Evolutionary conservation across 2,113 vertebrate genomes (phyloP), one percentile per base, ranked within the genome.

Genomic region (Labeo catla): DNA sequence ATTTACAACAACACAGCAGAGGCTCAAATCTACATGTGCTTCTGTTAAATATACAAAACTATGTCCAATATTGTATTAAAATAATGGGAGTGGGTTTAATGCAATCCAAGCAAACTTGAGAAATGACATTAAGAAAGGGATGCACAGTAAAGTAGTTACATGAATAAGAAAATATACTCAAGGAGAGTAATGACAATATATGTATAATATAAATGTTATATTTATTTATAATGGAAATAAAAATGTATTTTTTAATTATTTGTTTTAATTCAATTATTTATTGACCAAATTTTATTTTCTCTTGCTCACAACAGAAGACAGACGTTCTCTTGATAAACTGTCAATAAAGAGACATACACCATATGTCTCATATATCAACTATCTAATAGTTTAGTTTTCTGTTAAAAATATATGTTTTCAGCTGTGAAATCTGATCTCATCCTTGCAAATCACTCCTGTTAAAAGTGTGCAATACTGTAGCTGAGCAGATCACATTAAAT

Each of bases 51-150:
- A 88, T 61, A 80, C 87, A 86, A 59, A 81, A 79, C 76, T 81
- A 82, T 73, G 81, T 86, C 80, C 87, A 83, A 86, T 65, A 68
- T 83, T 84, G 72, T 65, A 83, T 77, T 86, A 84, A 86, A 83
- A 34, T 89, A 66, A 88, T 76, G 81, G 57, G 23, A 57, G 49
- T 39, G 2, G 19, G 36, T 84, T 70, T 86, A 86, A 86, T 86
- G 83, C 79, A 85, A 84, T 80, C 36, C 81, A 68, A 76, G 74
- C 43, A 83, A 47, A 78, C 85, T 81, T 77, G 47, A 76, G n/a
- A 39, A 79, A 70, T 9, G 28, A 78, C 72, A 84, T 11, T 45
- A 61, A 82, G 54, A 39, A 43, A 52, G n/a, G 12, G 0, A 39
- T 43, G 8, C 1, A 2, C 0, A 73, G 6, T 50, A 8, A 5